Evolutionary conservation across 2,797 vertebrate genomes (phyloP).

Genomic region (Amazonetta brasiliensis): DNA sequence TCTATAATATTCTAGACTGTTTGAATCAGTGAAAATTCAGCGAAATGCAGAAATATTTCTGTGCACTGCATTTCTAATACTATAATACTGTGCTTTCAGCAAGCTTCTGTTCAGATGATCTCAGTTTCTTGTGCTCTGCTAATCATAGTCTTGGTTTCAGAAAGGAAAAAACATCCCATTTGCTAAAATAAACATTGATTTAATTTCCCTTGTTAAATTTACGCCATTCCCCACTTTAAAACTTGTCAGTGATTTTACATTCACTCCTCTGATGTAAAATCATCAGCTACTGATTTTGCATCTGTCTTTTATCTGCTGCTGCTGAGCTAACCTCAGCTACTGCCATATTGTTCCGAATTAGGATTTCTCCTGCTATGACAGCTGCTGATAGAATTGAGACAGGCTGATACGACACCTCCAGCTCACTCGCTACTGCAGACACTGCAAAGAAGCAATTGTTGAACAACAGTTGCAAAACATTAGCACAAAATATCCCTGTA

Average conservation of each 20-base stretch:
- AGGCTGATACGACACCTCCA: neutral
- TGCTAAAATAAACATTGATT: constrained; percentile 37
- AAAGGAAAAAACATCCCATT: neutral
- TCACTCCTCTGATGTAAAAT: constrained; percentile 50
- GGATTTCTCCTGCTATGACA: neutral
- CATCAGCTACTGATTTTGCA: constrained; percentile 67
- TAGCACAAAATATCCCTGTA: neutral
- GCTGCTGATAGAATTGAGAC: neutral
- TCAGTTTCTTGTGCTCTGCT: neutral
- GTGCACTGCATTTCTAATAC: neutral
- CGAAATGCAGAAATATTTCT: neutral
- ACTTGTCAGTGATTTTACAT: constrained; percentile 66
- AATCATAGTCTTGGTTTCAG: neutral
- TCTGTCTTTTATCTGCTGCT: constrained; percentile 42
- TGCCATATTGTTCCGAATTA: constrained; percentile 15
- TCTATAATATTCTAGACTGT: neutral
- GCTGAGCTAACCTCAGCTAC: constrained; percentile 16
- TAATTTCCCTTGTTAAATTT: constrained; percentile 58
- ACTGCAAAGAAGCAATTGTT: neutral
- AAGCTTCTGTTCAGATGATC: neutral
- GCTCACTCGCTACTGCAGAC: neutral
- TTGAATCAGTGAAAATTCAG: neutral
- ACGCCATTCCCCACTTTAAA: constrained; percentile 41
- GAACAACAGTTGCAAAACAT: constrained; percentile 9
- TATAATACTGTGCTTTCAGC: neutral